Evolutionary conservation across 2,113 vertebrate species (phyloP).

Genomic region (Barbus barbus): DNA sequence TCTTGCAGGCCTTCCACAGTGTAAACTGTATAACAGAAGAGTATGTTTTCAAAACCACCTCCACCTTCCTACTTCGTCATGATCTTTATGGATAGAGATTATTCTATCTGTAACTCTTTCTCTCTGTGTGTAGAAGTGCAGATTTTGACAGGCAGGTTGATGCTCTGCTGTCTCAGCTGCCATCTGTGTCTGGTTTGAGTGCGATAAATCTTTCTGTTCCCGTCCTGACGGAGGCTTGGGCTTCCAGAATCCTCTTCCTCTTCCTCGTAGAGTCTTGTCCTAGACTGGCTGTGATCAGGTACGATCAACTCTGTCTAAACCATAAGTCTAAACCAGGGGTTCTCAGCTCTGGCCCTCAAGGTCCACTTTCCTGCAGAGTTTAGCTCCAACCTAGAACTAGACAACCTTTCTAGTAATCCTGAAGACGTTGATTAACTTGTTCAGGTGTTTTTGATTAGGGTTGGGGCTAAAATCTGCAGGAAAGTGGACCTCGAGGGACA

Average conservation of each 20-base stretch:
- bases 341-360: too few relatives aligned
- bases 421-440: too few relatives aligned
- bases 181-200: conserved; percentile 12
- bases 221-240: conserved; percentile 8
- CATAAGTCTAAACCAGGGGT: too few relatives aligned
- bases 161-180: conserved; percentile 7
- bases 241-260: conserved; percentile 30
- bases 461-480: too few relatives aligned
- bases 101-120: background rate
- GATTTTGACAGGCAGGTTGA: background rate
- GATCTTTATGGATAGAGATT: background rate
- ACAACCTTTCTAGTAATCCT: too few relatives aligned
- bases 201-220: background rate
- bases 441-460: too few relatives aligned
- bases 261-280: conserved; percentile 2
- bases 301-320: too few relatives aligned
- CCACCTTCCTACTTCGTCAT: background rate
- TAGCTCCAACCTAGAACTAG: too few relatives aligned
- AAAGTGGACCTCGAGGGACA: too few relatives aligned
- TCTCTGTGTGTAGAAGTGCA: background rate
- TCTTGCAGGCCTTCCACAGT: background rate
- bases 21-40: conserved; percentile 12
- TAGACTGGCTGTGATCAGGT: background rate
- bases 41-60: conserved; percentile 7
- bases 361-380: too few relatives aligned